phyloP scores from a whole-genome alignment of 2,888 invertebrate genomes.

The Meiosimyza platycephala region DNA sequence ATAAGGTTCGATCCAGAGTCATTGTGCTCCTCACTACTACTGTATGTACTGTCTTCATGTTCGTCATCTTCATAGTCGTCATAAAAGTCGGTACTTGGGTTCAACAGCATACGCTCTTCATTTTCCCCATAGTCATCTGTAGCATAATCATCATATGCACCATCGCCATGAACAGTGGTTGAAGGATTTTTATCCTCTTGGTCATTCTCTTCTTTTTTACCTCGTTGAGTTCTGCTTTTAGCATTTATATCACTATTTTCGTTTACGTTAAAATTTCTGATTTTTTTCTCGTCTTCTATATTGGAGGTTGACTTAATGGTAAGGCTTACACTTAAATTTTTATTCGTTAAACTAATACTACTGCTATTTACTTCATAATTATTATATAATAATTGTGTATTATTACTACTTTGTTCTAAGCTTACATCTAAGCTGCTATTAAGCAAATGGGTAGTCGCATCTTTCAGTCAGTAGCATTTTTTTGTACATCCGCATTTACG shows the following conservation, averaged over 20 bases:
- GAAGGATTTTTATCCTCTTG: constrained; percentile 38
- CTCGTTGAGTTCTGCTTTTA: constrained; percentile 34
- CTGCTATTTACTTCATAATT: constrained; percentile 51
- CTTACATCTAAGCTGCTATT: constrained; percentile 67
- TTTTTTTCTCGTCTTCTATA: constrained; percentile 29
- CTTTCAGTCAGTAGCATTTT: constrained; percentile 84
- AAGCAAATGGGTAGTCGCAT: constrained; percentile 71
- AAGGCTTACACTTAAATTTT: constrained; percentile 49
- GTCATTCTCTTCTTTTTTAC: constrained; percentile 38
- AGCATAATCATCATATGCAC: constrained; percentile 49
- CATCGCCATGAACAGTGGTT: constrained; percentile 41
- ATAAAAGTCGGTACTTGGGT: constrained; percentile 59
- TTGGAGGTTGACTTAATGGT: constrained; percentile 50
- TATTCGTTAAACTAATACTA: constrained; percentile 50
- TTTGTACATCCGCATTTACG: constrained; percentile 96
- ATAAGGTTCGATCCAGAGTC: constrained; percentile 33
- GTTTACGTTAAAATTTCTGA: constrained; percentile 39
- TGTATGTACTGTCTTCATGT: constrained; percentile 39
- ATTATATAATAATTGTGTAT: constrained; percentile 52
- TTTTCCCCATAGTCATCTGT: constrained; percentile 51
- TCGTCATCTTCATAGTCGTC: constrained; percentile 54
- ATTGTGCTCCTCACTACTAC: constrained; percentile 40
- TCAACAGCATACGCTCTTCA: constrained; percentile 58
- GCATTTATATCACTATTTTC: constrained; percentile 45
- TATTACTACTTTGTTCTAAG: constrained; percentile 59